phyloP scores from a whole-genome alignment of 2,888 invertebrate species.

The Graphium colonna region DNA sequence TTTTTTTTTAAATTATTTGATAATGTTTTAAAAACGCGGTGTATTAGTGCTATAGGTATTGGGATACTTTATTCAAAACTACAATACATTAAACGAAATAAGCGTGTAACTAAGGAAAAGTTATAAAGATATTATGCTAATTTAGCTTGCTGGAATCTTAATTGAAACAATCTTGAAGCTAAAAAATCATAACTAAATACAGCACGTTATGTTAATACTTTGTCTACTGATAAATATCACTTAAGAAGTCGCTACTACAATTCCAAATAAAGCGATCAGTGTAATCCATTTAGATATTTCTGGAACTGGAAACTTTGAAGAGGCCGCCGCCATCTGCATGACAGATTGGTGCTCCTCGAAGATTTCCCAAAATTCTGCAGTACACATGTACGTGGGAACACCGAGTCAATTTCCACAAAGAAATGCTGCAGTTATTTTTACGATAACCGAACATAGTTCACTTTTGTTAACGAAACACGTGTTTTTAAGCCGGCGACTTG shows the following conservation, averaged over 20 bases:
- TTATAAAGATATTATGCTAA: no score
- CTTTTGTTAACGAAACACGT: slow-evolving; percentile 31
- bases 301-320: slow-evolving; percentile 60
- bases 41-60: no score
- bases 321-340: slow-evolving; percentile 66
- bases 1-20: no score
- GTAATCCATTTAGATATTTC: slow-evolving; percentile 43
- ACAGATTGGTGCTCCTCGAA: slow-evolving; percentile 56
- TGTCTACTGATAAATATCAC: no score
- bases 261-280: slow-evolving; percentile 24
- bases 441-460: slow-evolving; percentile 32
- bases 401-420: slow-evolving; percentile 56
- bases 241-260: neutral
- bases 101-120: no score
- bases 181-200: no score
- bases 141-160: no score
- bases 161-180: no score
- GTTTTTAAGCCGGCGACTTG: slow-evolving; percentile 31
- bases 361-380: slow-evolving; percentile 68
- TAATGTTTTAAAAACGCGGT: no score
- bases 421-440: slow-evolving; percentile 52
- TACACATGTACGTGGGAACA: slow-evolving; percentile 72
- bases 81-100: no score
- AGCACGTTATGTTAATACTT: no score
- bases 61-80: no score